These are phyloP conservation scores for Poeciliopsis presidionis DNA, from an alignment of 2,797 vertebrate genomes.

Conservation along the genomic window DNA sequence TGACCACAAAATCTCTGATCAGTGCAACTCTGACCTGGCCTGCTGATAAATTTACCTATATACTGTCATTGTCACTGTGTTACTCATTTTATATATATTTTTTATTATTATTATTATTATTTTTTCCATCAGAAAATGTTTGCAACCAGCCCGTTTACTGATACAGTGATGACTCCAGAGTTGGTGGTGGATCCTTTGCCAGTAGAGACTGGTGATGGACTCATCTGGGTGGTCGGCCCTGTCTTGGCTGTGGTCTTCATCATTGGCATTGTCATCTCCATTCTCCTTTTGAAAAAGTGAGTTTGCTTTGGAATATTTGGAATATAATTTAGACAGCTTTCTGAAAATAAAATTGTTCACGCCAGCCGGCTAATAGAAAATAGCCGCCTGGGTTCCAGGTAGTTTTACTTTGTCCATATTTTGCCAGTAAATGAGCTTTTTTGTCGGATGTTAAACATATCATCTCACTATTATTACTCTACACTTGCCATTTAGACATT, in stretches of 20 bases:
- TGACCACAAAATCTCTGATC: background rate
- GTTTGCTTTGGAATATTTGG: slow-evolving; percentile 48
- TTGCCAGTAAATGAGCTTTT: background rate
- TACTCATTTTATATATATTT: background rate
- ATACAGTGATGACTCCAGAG: slow-evolving; percentile 88
- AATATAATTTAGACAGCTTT: background rate
- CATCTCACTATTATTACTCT: background rate
- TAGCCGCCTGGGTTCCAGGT: background rate
- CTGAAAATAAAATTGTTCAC: slow-evolving; percentile 30
- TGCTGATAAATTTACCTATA: background rate
- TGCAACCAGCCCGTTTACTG: slow-evolving; percentile 92
- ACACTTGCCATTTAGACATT: background rate
- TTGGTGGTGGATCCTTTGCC: slow-evolving; percentile 85
- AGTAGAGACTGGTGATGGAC: slow-evolving; percentile 89
- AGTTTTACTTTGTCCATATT: background rate
- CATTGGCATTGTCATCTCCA: slow-evolving; percentile 98
- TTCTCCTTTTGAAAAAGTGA: slow-evolving; percentile 99
- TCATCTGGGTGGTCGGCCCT: slow-evolving; percentile 97
- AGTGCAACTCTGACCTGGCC: background rate
- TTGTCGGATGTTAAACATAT: background rate
- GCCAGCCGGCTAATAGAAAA: slow-evolving; percentile 12
- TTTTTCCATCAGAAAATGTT: slow-evolving; percentile 82
- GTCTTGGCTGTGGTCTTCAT: slow-evolving; percentile 97
- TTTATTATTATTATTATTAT: background rate
- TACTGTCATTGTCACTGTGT: background rate